Evolutionary conservation across 1,140 invertebrate genomes (phyloP), one percentile per base, ranked within the genome.

Genomic region (Nasonia vitripennis): DNA sequence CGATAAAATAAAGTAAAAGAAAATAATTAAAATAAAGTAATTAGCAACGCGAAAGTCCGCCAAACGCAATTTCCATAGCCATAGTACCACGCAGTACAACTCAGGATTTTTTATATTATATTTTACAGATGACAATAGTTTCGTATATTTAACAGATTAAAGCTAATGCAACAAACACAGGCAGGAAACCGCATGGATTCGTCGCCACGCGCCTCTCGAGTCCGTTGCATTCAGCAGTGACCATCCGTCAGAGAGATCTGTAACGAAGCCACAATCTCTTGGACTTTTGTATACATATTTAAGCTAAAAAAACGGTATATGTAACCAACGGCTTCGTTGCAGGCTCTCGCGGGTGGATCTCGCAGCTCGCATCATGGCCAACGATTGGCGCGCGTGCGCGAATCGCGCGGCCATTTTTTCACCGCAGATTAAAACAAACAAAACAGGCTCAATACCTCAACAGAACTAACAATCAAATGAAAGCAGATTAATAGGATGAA

Each of bases 111-210:
- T 93, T 93, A 93, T 92, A 93, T 93, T 93, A 93, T 93, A 93
- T 91, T 93, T 93, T 93, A 93, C 93, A 93, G 93, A 93, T 91
- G 93, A 93, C 93, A 93, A 93, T 93, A 93, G 93, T 93, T 93
- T 91, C 92, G 91, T 93, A 93, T 89, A 86, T 82, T 71, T 87
- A 86, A 89, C 88, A 88, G 89, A 89, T 89, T 87, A 86, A 51
- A 78, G 34, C n/a, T 10, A 77, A 85, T 37, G 45, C 83, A 85
- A 51, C 78, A 85, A 80, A 83, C 51, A 37, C 70, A 82, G 17
- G 55, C 51, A 17, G 17, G 37, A 82, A 83, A 55, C 62, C 45
- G 48, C 68, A 48, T 79, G 48, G 68, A 79, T 5, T 62, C 55
- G 55, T 62, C 14, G 23, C 17, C 37, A 45, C 75, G 12, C 20